Evolutionary conservation across 2,113 vertebrate genomes (phyloP), one percentile per base, ranked within the genome.

Genomic region (Casuarius casuarius): DNA sequence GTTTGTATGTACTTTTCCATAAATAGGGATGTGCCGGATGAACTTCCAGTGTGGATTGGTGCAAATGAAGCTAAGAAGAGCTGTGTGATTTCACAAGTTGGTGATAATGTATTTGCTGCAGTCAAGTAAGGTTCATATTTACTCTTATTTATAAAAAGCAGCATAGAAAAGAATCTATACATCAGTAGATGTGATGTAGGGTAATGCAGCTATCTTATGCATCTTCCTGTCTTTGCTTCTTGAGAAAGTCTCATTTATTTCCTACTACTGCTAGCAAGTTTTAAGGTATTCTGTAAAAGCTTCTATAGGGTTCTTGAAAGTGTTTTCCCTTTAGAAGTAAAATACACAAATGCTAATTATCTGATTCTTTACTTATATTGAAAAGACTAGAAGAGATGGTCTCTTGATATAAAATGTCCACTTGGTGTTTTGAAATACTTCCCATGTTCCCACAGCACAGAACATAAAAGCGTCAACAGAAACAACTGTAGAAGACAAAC

Each of bases 81-180:
- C 86, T 99, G 98, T 91, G 38, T 95, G 35, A 99, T 99, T 92
- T 96, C 98, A 89, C 99, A 98, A 97, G 97, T 98, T 97, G 99
- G 99, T 70, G 99, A 99, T 95, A 99, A 99, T 52, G 74, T 99
- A 85, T 99, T 99, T 97, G 98, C 99, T 74, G 99, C 99, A 61
- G 98, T 99, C 90, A 98, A 98, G 99, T 99, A 98, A 99, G 99
- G 63, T 98, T 77, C 81, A 79, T 66, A 23, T 40, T 96, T 94
- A 72, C 49, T 87, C 70, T 66, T 35, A 21, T 52, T 74, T 38
- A 15, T 63, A 48, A 89, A 59, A 31, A 80, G 25, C 51, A 58
- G 26, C 63, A 22, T 28, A 54, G 61, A 76, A 78, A 18, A 49
- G 7, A 79, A 76, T 42, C 48, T 71, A 5, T 54, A 87, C 51